These are phyloP conservation scores for Graptemys geographica DNA, from an alignment of 2,797 vertebrate genomes.

Conservation along the genomic window DNA sequence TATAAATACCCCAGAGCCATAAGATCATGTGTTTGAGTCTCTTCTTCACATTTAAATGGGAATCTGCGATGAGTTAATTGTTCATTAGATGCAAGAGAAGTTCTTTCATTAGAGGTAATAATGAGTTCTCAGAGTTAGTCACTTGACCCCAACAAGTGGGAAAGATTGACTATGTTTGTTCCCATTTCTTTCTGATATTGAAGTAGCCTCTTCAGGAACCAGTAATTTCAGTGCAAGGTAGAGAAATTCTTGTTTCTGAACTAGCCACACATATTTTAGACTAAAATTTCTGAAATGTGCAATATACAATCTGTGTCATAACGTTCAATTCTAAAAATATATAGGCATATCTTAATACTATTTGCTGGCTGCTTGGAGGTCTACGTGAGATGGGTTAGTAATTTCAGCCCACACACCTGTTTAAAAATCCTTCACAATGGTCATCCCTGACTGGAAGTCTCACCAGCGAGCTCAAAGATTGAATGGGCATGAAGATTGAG, in stretches of 20 bases:
- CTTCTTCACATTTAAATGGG: conserved; percentile 39
- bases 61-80: conserved; percentile 23
- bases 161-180: conserved; percentile 37
- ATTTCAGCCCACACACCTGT: not conserved
- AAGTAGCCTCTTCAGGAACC: conserved; percentile 47
- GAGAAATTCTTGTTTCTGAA: conserved; percentile 37
- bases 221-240: conserved; percentile 45
- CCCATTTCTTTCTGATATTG: conserved; percentile 60
- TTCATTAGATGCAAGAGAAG: conserved; percentile 39
- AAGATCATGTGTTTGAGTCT: conserved; percentile 19
- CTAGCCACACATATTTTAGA: conserved; percentile 35
- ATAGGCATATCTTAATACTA: no score
- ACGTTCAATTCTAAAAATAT: not conserved
- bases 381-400: not conserved
- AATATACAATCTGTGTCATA: not conserved
- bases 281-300: conserved; percentile 17
- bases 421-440: not conserved
- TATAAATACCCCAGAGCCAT: not conserved
- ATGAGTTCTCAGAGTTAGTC: conserved; percentile 48
- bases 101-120: conserved; percentile 53
- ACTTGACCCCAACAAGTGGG: conserved; percentile 50
- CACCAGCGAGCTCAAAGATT: not conserved
- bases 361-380: not conserved
- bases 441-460: not conserved
- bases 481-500: not conserved